A percentile compares a stretch with the other conserved stretches of the same genome.
Conservation (phyloP, 35 echinoderm and acorn worm genomes). For the Acanthaster planci region DNA sequence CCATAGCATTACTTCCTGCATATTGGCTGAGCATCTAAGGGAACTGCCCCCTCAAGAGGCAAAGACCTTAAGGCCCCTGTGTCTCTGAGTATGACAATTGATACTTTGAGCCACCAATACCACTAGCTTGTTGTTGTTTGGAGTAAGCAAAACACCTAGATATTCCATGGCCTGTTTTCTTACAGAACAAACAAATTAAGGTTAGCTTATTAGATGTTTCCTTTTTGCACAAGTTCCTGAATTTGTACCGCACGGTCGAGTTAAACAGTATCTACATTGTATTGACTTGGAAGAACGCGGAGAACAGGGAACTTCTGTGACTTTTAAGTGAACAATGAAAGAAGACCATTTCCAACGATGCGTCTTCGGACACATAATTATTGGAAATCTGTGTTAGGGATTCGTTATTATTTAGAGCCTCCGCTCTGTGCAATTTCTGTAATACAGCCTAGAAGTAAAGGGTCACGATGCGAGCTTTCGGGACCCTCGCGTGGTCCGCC, state of each 20-base stretch:
- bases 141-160: neutral
- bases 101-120: neutral
- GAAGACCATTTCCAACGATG: too few relatives aligned
- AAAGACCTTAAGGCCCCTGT: neutral
- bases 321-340: too few relatives aligned
- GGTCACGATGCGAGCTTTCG: too few relatives aligned
- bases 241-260: neutral
- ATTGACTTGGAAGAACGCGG: neutral
- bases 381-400: too few relatives aligned
- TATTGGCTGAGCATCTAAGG: neutral
- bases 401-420: too few relatives aligned
- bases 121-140: neutral
- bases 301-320: too few relatives aligned
- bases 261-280: too few relatives aligned
- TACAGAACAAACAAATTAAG: neutral
- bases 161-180: neutral
- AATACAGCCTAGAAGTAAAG: too few relatives aligned
- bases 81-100: neutral
- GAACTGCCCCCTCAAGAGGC: neutral
- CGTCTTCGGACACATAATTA: too few relatives aligned
- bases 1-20: constrained; percentile 32
- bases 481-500: too few relatives aligned
- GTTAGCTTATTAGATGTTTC: neutral
- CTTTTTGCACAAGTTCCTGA: neutral
- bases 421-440: too few relatives aligned